These are phyloP conservation scores for Zaprionus vittiger DNA, from an alignment of 1,140 invertebrate genomes.

Conservation along the genomic window DNA sequence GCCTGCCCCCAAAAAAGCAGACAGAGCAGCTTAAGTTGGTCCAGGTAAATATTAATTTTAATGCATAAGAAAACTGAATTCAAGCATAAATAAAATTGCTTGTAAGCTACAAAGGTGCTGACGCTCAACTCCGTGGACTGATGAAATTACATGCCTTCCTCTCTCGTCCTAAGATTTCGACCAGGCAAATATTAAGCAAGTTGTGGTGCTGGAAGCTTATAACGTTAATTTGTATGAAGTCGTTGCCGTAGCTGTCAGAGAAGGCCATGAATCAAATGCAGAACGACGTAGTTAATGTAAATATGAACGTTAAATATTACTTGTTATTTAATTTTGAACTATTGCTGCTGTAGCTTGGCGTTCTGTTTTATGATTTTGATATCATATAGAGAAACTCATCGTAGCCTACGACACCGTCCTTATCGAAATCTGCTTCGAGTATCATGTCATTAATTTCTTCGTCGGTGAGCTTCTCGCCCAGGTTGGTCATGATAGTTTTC, in stretches of 20 bases:
- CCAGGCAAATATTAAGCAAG: background rate
- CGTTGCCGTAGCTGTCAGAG: background rate
- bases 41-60: constrained; percentile 61
- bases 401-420: constrained; percentile 95
- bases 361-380: constrained; percentile 49
- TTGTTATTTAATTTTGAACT: constrained; percentile 34
- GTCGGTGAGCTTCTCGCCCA: constrained; percentile 67
- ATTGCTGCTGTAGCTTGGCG: constrained; percentile 3
- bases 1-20: background rate
- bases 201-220: no score
- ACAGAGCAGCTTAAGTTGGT: background rate
- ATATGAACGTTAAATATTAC: background rate
- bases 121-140: background rate
- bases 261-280: no score
- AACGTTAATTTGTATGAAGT: constrained; percentile 7
- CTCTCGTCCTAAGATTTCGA: background rate
- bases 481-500: constrained; percentile 54
- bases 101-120: constrained; percentile 58
- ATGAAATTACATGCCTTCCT: background rate
- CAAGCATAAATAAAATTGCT: constrained; percentile 74
- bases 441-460: constrained; percentile 74
- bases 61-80: constrained; percentile 77
- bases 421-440: constrained; percentile 96
- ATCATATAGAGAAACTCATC: constrained; percentile 86
- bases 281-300: background rate